These are phyloP conservation scores for Buphagus erythrorhynchus DNA, from an alignment of 2,797 vertebrate genomes.

Conservation along the genomic window DNA sequence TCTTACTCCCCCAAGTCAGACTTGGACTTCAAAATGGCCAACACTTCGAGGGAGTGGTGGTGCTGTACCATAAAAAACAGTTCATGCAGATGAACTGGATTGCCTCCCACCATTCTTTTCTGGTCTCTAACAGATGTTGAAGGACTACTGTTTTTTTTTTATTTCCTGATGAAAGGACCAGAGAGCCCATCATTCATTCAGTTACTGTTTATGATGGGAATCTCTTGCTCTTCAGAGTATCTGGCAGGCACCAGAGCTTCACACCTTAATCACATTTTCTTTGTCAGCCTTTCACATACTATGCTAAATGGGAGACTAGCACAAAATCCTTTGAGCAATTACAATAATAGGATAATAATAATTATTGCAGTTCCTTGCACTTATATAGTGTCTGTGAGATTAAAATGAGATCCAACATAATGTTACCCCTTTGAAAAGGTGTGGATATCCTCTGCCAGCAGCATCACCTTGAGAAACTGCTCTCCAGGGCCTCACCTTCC, in stretches of 20 bases:
- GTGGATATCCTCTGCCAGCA: neutral
- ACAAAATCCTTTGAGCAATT: constrained; percentile 55
- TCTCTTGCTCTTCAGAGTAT: constrained; percentile 11
- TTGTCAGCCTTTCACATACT: constrained; percentile 22
- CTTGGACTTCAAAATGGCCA: neutral
- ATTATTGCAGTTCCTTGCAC: constrained; percentile 17
- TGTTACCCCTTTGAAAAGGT: neutral
- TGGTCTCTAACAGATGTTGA: neutral
- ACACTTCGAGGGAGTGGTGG: neutral
- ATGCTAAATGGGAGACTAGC: constrained; percentile 5
- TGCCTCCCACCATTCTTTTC: neutral
- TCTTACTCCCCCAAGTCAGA: neutral
- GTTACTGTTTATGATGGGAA: constrained; percentile 31
- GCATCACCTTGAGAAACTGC: neutral
- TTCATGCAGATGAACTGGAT: neutral
- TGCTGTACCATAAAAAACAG: neutral
- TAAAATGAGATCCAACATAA: constrained; percentile 12
- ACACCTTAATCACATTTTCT: constrained; percentile 40
- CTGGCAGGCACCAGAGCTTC: constrained; percentile 16
- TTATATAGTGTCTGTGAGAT: constrained; percentile 1
- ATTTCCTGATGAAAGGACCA: constrained; percentile 14
- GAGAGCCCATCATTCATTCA: constrained; percentile 9
- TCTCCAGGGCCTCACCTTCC: neutral
- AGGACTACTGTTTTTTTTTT: constrained; percentile 20
- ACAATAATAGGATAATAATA: constrained; percentile 41